Conservation (phyloP, 2,797 vertebrate genomes). For the Myotis pilosus region DNA sequence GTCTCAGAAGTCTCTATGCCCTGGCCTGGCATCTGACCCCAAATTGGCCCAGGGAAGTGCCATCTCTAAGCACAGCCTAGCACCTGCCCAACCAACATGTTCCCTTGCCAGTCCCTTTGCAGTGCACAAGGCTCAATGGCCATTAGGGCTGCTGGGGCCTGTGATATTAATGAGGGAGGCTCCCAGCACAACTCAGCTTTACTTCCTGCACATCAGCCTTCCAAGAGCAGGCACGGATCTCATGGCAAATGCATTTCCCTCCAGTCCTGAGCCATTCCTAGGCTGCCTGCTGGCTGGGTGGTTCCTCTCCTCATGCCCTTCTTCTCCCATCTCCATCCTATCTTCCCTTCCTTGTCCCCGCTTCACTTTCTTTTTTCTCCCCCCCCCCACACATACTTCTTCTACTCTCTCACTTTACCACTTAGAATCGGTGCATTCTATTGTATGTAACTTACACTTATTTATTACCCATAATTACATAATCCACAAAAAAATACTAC, state of each 20-base stretch:
- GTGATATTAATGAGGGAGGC: neutral
- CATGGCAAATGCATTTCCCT: neutral
- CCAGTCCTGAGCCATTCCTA: neutral
- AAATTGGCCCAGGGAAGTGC: neutral
- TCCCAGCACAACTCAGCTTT: neutral
- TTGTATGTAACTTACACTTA: neutral
- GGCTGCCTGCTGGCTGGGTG: neutral
- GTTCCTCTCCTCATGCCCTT: neutral
- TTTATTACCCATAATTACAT: neutral
- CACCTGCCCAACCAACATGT: neutral
- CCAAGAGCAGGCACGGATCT: neutral
- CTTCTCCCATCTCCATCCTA: neutral
- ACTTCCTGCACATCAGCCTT: neutral
- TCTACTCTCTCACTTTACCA: neutral
- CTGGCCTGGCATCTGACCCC: neutral
- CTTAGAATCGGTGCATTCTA: neutral
- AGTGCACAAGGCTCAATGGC: neutral
- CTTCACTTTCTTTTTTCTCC: neutral
- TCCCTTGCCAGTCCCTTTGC: neutral
- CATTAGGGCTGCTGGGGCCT: neutral
- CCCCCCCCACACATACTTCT: neutral
- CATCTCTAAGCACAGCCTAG: constrained; percentile 1
- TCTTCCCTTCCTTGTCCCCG: neutral
- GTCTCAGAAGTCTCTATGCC: neutral
- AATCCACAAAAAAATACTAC: neutral